Percentiles rank a stretch among this genome's conserved stretches.
These are phyloP conservation scores for Cathartes aura DNA, from an alignment of 2,113 vertebrate species.

Conservation along the genomic window DNA sequence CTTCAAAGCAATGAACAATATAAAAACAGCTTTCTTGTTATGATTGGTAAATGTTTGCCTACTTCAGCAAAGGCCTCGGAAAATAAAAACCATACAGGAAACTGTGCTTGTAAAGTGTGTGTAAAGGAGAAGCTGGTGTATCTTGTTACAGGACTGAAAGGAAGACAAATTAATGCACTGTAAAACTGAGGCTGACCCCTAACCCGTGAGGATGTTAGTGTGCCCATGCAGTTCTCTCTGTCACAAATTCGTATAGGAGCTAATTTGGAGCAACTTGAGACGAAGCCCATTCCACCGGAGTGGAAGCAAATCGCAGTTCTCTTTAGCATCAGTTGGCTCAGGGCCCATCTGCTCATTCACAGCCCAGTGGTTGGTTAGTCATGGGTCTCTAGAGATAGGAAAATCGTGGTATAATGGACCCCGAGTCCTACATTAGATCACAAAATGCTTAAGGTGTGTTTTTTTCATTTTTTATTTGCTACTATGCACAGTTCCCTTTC, in stretches of 20 bases:
- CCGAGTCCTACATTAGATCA: background rate
- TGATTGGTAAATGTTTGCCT: background rate
- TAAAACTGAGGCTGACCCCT: background rate
- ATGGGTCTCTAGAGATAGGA: background rate
- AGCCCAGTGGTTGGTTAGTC: background rate
- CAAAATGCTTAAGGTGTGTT: background rate
- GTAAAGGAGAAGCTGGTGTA: background rate
- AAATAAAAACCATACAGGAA: slow-evolving; percentile 28
- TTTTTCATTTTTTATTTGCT: background rate
- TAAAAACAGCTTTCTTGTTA: background rate
- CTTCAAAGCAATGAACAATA: background rate
- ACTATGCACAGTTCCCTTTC: background rate
- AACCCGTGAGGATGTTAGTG: background rate
- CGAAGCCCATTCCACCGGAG: background rate
- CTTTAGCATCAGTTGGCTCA: background rate
- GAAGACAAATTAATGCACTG: background rate
- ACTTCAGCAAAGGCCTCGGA: background rate
- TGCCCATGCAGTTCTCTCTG: background rate
- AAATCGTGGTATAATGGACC: background rate
- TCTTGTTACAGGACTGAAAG: background rate
- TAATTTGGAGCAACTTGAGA: background rate
- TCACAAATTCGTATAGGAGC: background rate
- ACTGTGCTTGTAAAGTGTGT: background rate
- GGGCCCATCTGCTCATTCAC: background rate
- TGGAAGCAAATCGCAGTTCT: background rate